Conservation (phyloP, 2,797 vertebrate genomes). For the Sylvilagus floridanus region DNA sequence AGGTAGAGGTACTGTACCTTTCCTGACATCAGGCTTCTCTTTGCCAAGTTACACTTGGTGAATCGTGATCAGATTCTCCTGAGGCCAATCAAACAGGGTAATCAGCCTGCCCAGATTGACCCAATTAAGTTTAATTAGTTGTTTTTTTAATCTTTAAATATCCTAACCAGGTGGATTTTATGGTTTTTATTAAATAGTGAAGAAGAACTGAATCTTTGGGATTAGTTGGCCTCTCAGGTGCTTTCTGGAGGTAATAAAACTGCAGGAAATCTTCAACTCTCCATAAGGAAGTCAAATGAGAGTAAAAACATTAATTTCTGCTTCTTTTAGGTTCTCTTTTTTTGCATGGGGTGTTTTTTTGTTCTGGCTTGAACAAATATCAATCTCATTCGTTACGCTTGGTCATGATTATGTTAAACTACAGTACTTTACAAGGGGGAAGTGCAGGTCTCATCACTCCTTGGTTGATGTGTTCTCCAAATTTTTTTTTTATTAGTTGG, state of each 20-base stretch:
- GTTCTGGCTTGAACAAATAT: not conserved
- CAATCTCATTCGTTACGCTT: not conserved
- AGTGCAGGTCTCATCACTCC: not conserved
- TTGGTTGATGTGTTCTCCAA: not conserved
- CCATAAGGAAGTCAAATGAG: constrained; percentile 63
- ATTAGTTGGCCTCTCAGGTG: constrained; percentile 73
- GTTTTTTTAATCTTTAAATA: constrained; percentile 69
- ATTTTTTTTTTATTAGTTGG: not conserved
- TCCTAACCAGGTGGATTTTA: constrained; percentile 77
- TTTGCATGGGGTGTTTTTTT: not conserved
- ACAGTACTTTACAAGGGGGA: not conserved
- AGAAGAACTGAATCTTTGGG: constrained; percentile 74
- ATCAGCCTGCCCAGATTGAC: constrained; percentile 76
- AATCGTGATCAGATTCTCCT: constrained; percentile 48
- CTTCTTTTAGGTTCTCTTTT: not conserved
- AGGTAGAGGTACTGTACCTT: constrained; percentile 55
- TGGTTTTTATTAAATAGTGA: constrained; percentile 78
- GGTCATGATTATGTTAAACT: not conserved
- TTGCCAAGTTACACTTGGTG: constrained; percentile 42
- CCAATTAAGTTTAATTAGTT: constrained; percentile 84
- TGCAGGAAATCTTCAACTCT: constrained; percentile 59
- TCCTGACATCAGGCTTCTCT: constrained; percentile 43
- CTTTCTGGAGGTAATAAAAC: constrained; percentile 74
- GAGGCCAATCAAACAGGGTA: constrained; percentile 74
- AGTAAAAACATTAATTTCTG: not conserved